These are phyloP conservation scores for Cydia splendana DNA, from an alignment of 1,140 invertebrate species.

Conservation along the genomic window DNA sequence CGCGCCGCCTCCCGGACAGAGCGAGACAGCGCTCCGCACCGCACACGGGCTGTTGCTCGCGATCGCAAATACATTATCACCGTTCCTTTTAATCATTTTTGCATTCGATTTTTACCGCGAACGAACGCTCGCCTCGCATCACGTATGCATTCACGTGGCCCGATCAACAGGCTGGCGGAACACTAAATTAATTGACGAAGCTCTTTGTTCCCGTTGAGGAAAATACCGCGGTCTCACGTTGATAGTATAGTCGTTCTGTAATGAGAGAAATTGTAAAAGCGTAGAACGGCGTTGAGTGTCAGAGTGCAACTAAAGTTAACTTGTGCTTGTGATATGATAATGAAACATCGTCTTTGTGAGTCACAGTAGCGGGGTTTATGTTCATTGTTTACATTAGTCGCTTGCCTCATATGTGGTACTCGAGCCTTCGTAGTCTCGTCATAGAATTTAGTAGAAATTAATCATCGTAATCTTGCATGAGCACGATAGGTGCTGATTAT, in stretches of 20 bases:
- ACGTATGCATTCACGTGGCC: slow-evolving; percentile 68
- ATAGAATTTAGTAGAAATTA: slow-evolving; percentile 54
- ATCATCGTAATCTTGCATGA: slow-evolving; percentile 48
- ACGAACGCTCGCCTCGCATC: slow-evolving; percentile 65
- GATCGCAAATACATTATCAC: slow-evolving; percentile 79
- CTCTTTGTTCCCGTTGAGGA: slow-evolving; percentile 75
- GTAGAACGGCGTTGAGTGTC: slow-evolving; percentile 57
- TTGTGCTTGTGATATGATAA: slow-evolving; percentile 73
- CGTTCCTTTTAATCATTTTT: slow-evolving; percentile 79
- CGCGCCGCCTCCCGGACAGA: slow-evolving; percentile 59
- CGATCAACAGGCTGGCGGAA: slow-evolving; percentile 69
- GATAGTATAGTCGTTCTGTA: slow-evolving; percentile 40
- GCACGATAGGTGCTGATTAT: slow-evolving; percentile 22
- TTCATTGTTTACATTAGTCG: slow-evolving; percentile 72
- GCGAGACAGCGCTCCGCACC: slow-evolving; percentile 72
- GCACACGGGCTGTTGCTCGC: slow-evolving; percentile 77
- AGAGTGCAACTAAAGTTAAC: slow-evolving; percentile 66
- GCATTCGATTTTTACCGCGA: slow-evolving; percentile 72
- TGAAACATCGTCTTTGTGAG: slow-evolving; percentile 77
- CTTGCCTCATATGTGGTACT: slow-evolving; percentile 52
- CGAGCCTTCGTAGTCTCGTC: slow-evolving; percentile 54
- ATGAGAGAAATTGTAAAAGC: slow-evolving; percentile 43
- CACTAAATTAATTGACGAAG: slow-evolving; percentile 39
- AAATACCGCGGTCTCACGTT: slow-evolving; percentile 64
- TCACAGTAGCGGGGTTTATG: slow-evolving; percentile 72